Evolutionary conservation across 2,888 invertebrate species (phyloP).

Genomic region (Caenorhabditis becei): DNA sequence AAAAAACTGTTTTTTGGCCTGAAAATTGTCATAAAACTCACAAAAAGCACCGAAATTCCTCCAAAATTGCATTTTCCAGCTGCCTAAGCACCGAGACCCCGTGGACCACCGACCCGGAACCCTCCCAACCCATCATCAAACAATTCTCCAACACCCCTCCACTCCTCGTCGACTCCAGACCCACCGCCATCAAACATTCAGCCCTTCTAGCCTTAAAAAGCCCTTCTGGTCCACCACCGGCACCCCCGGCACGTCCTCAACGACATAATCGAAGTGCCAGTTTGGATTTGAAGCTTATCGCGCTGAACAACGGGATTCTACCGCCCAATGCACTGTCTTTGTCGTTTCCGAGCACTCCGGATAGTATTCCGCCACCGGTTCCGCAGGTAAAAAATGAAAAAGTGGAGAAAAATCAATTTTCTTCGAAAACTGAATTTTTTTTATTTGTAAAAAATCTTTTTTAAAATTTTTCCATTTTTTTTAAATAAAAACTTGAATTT

Average conservation of each 20-base stretch:
- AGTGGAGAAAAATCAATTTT: too few relatives aligned
- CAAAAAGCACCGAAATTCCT: too few relatives aligned
- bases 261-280: constrained; percentile 79
- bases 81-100: constrained; percentile 1
- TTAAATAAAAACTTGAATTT: too few relatives aligned
- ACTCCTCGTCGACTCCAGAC: constrained; percentile 77
- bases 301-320: constrained; percentile 19
- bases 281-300: constrained; percentile 75
- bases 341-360: constrained; percentile 43
- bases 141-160: constrained; percentile 80
- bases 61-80: too few relatives aligned
- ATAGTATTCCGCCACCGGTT: constrained; percentile 62
- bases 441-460: too few relatives aligned
- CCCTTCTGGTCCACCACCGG: constrained; percentile 79
- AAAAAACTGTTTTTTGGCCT: neutral
- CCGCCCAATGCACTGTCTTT: constrained; percentile 43
- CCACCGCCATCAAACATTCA: constrained; percentile 73
- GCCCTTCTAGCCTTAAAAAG: constrained; percentile 66
- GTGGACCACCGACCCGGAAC: constrained; percentile 1
- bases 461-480: too few relatives aligned
- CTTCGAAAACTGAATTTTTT: too few relatives aligned
- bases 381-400: constrained; percentile 17
- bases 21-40: too few relatives aligned
- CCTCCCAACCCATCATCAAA: constrained; percentile 48
- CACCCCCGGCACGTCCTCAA: constrained; percentile 76